Conservation (phyloP, 1,140 invertebrate species). For the Drosophila sp. region DNA sequence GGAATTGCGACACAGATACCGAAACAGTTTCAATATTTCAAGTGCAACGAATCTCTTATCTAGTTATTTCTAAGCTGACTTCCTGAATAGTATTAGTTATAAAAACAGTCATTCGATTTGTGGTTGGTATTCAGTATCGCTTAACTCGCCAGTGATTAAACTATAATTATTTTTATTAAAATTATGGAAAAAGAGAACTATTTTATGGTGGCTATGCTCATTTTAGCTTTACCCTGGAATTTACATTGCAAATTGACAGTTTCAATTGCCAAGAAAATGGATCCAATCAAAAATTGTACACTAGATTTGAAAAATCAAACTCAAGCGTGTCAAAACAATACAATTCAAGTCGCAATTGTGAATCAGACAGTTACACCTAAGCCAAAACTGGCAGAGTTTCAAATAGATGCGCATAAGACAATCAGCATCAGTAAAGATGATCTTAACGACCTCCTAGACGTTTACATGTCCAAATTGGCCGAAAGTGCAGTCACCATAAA, state of each 20-base stretch:
- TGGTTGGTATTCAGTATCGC: conserved; percentile 22
- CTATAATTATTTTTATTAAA: not conserved
- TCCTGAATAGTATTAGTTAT: conserved; percentile 33
- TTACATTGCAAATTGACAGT: not conserved
- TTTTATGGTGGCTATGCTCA: conserved; percentile 13
- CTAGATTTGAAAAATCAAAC: conserved; percentile 36
- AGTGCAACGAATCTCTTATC: conserved; percentile 38
- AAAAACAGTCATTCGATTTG: conserved; percentile 32
- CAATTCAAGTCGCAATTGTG: conserved; percentile 16
- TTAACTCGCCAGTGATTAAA: conserved; percentile 6
- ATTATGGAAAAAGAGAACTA: conserved; percentile 22
- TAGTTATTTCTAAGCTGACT: conserved; percentile 7
- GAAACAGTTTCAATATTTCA: conserved; percentile 17
- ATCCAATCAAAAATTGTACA: conserved; percentile 20
- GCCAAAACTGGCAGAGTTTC: conserved; percentile 64
- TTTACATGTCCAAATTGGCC: conserved; percentile 64
- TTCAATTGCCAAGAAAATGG: conserved; percentile 30
- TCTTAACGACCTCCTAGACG: conserved; percentile 62
- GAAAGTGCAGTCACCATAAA: conserved; percentile 62
- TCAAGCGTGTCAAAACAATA: conserved; percentile 16
- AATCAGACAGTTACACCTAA: conserved; percentile 39
- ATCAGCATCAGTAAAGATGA: conserved; percentile 66
- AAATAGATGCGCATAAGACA: conserved; percentile 67
- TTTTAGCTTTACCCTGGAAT: conserved; percentile 19
- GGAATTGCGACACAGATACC: not conserved